phyloP scores from a whole-genome alignment of 2,888 invertebrate species.

The Hipparchia sbordonii region DNA sequence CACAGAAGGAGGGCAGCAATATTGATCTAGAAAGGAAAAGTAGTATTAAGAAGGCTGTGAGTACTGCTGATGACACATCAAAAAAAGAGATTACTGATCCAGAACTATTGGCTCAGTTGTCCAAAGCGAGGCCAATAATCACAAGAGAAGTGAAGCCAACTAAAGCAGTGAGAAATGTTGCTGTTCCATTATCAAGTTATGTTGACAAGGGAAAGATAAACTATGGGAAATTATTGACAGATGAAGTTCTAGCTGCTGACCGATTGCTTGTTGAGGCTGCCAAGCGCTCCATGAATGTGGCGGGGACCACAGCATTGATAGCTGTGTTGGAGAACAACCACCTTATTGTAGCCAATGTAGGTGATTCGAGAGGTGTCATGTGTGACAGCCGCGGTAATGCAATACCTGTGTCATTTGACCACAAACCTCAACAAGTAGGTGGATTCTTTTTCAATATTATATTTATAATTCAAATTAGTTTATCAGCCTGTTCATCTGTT shows the following conservation, averaged over 20 bases:
- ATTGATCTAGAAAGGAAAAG: conserved; percentile 81
- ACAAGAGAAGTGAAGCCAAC: conserved; percentile 84
- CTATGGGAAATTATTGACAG: conserved; percentile 91
- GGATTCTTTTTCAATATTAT: not conserved
- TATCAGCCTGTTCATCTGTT: too few species aligned
- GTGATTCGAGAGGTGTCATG: conserved; percentile 98
- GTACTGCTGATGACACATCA: conserved; percentile 83
- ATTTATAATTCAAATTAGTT: too few species aligned
- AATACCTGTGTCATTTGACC: conserved; percentile 96
- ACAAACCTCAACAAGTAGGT: conserved; percentile 95
- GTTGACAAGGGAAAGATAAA: conserved; percentile 90
- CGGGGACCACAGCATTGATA: conserved; percentile 96
- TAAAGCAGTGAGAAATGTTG: conserved; percentile 72
- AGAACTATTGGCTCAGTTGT: conserved; percentile 85
- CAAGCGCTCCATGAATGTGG: conserved; percentile 89
- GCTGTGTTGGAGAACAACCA: conserved; percentile 92
- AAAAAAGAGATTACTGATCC: conserved; percentile 86
- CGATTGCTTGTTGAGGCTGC: conserved; percentile 91
- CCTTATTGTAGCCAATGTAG: conserved; percentile 97
- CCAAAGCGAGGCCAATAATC: conserved; percentile 83
- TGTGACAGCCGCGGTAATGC: conserved; percentile 95
- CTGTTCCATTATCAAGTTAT: conserved; percentile 84
- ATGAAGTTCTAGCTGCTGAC: conserved; percentile 94
- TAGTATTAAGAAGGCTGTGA: conserved; percentile 86
- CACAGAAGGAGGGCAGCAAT: conserved; percentile 67